A percentile compares a stretch with the other conserved stretches of the same genome.
phyloP scores from a whole-genome alignment of 2,797 vertebrate genomes.

The Hipposideros larvatus region DNA sequence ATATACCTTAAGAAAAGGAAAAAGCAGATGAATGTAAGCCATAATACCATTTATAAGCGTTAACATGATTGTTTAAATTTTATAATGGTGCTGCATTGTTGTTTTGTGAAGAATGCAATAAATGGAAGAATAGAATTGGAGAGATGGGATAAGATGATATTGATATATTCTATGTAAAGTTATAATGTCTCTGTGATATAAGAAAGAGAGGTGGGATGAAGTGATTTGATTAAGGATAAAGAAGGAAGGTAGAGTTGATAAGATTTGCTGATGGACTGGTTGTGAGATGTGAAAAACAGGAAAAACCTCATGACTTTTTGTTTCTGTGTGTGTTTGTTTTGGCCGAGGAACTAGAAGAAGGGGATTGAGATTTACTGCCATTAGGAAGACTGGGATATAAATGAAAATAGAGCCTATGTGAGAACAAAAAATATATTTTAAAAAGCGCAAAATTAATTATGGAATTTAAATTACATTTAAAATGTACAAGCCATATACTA shows the following conservation, averaged over 20 bases:
- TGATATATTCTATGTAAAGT: not conserved
- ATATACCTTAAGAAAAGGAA: not conserved
- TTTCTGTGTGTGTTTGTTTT: not conserved
- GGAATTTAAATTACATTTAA: conserved; percentile 11
- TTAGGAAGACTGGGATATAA: not conserved
- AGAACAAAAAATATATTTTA: not conserved
- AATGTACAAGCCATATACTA: not conserved
- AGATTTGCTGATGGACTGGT: not conserved
- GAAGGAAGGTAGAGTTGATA: not conserved
- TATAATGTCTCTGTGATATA: not conserved
- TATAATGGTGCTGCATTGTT: not conserved
- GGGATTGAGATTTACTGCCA: not conserved
- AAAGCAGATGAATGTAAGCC: not conserved
- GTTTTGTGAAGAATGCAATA: not conserved
- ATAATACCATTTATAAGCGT: not conserved
- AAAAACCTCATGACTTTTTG: not conserved
- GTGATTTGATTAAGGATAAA: not conserved
- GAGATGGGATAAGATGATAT: not conserved
- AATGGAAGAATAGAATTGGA: not conserved
- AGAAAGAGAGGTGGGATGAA: not conserved
- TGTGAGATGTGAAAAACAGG: not conserved
- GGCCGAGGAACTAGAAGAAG: not conserved
- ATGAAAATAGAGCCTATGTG: not conserved
- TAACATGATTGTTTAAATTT: not conserved
- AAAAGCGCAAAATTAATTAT: not conserved